phyloP scores from a whole-genome alignment of 2,888 invertebrate species.

The Melinaea menophilus region DNA sequence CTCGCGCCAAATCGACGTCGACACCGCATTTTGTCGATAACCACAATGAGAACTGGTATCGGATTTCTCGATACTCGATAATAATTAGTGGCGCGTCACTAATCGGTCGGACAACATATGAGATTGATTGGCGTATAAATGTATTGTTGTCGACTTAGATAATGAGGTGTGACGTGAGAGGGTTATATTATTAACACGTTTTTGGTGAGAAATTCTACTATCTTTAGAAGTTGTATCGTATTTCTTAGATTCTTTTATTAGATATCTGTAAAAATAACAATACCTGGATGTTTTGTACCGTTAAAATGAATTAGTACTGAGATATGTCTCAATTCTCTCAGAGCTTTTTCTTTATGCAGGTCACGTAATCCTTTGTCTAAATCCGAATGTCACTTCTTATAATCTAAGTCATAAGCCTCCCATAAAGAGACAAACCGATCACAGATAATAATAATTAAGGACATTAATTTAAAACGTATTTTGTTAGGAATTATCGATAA shows the following conservation, averaged over 20 bases:
- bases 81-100: conserved; percentile 61
- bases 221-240: conserved; percentile 12
- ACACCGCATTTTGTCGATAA: conserved; percentile 64
- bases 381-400: not conserved
- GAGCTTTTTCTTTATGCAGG: not conserved
- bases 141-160: conserved; percentile 51
- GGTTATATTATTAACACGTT: conserved; percentile 30
- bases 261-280: no score
- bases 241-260: conserved; percentile 5
- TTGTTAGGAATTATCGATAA: conserved; percentile 42
- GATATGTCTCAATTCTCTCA: not conserved
- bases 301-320: not conserved
- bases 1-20: conserved; percentile 47
- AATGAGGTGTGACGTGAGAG: conserved; percentile 29
- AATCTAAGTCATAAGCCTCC: conserved; percentile 4
- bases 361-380: conserved; percentile 1
- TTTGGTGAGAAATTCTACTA: conserved; percentile 17
- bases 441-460: conserved; percentile 42
- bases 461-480: conserved; percentile 44
- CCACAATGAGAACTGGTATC: conserved; percentile 50
- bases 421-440: conserved; percentile 14
- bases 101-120: conserved; percentile 61
- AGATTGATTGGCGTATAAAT: conserved; percentile 63
- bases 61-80: conserved; percentile 53
- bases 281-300: no score